These are phyloP conservation scores for Shinisaurus crocodilurus DNA, from an alignment of 2,113 vertebrate genomes.

Conservation along the genomic window DNA sequence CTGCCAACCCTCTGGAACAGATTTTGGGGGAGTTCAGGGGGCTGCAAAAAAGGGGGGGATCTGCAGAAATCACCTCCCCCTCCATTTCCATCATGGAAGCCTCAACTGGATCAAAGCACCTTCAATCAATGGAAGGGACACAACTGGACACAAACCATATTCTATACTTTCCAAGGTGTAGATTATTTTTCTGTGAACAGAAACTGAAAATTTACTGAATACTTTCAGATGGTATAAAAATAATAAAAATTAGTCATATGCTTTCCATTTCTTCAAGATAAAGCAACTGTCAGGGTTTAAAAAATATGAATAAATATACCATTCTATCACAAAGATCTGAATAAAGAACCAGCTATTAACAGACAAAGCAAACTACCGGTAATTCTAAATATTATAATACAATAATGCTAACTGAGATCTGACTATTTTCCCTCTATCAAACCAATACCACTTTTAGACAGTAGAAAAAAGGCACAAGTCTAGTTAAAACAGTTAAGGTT, in stretches of 20 bases:
- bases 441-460: slow-evolving; percentile 8
- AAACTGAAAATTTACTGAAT: background rate
- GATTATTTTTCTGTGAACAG: background rate
- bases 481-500: slow-evolving; percentile 35
- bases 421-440: slow-evolving; percentile 10
- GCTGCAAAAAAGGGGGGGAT: too few species aligned
- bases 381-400: background rate
- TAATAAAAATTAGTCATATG: background rate
- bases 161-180: background rate
- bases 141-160: too few species aligned
- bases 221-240: background rate
- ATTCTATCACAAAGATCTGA: background rate
- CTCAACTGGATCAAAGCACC: too few species aligned
- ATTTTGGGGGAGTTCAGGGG: too few species aligned
- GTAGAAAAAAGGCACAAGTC: slow-evolving; percentile 45
- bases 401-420: background rate
- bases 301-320: background rate
- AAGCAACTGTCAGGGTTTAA: background rate
- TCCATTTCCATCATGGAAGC: too few species aligned
- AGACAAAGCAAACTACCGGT: background rate
- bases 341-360: slow-evolving; percentile 3
- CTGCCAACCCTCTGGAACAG: too few species aligned
- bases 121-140: too few species aligned
- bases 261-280: background rate
- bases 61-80: too few species aligned